Base-by-base conservation (phyloP, 2,888 invertebrate genomes). In the Arge pagana region DNA sequence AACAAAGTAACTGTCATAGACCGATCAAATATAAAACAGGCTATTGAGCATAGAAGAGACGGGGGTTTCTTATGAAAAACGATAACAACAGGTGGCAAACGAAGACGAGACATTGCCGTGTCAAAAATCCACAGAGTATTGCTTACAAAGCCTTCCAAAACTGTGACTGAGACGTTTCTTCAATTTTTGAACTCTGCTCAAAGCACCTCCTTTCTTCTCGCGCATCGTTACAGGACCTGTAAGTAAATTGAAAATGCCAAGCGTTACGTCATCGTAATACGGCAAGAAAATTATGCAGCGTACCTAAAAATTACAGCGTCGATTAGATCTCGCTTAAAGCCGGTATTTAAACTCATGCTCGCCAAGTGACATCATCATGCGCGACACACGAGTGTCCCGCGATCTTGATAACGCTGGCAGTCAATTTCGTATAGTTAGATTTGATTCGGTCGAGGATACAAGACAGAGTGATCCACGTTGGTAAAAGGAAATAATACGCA, bases 101-200 rank as follows among this genome's bases (percentile, higher is more conserved):
- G n/a, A n/a, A n/a, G n/a, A n/a, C n/a, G n/a, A n/a, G n/a, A n/a
- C n/a, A n/a, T n/a, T n/a, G n/a, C n/a, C n/a, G n/a, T n/a, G n/a
- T n/a, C n/a, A n/a, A n/a, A n/a, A n/a, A n/a, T n/a, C n/a, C n/a
- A n/a, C n/a, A n/a, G n/a, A n/a, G n/a, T n/a, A n/a, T n/a, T n/a
- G 92, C 95, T 94, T 82, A 96, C 95, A 93, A 80, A 96, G 85
- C 85, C 95, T 85, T 78, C 95, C 95, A 82, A 96, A 95, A 82
- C 95, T 95, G 79, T 94, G 91, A 74, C 95, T 95, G 76, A 96
- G 87, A 78, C 95, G 86, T 83, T 95, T 93, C 82, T 93, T 91
- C 74, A 96, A 85, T 82, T 94, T 95, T 81, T 96, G 95, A 82
- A 93, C 91, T 79, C 90, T 85, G 78, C 91, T 90, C 77, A 95